Conservation (phyloP, 1,140 invertebrate species). For the Pogonomyrmex barbatus region DNA sequence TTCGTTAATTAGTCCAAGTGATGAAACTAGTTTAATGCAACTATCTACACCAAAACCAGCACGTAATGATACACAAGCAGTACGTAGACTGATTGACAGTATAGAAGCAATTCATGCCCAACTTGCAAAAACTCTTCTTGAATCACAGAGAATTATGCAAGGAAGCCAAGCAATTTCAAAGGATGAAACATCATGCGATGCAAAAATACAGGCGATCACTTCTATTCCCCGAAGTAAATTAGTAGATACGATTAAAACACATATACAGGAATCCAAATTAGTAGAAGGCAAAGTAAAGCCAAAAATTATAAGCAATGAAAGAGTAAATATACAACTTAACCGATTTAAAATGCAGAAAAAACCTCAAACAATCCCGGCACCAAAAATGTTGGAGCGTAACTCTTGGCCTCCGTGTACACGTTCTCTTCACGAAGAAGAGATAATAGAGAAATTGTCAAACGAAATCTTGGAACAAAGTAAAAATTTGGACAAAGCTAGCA, state of each 20-base stretch:
- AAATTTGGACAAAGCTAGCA: constrained; percentile 60
- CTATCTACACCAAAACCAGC: constrained; percentile 62
- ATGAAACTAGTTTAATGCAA: constrained; percentile 77
- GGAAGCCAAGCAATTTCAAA: neutral
- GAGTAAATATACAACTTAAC: constrained; percentile 75
- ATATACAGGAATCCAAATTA: constrained; percentile 55
- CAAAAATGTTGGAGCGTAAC: constrained; percentile 29
- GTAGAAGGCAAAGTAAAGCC: constrained; percentile 67
- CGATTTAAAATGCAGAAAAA: constrained; percentile 68
- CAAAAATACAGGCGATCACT: constrained; percentile 32
- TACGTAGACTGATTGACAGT: constrained; percentile 77
- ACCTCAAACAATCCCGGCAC: constrained; percentile 35
- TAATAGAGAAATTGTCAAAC: constrained; percentile 79
- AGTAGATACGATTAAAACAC: constrained; percentile 34
- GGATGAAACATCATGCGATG: neutral
- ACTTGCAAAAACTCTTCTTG: constrained; percentile 77
- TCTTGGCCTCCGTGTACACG: constrained; percentile 19
- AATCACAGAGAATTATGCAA: constrained; percentile 78
- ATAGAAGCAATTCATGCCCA: constrained; percentile 80
- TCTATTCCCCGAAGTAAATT: constrained; percentile 41
- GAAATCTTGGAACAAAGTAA: constrained; percentile 83
- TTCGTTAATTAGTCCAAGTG: constrained; percentile 68
- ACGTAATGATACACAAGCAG: constrained; percentile 69
- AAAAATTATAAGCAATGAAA: constrained; percentile 78
- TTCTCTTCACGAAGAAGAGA: constrained; percentile 68